Percentiles rank a stretch among this genome's conserved stretches.
Conservation (phyloP, 2,888 invertebrate genomes). For the Hyalella azteca region DNA sequence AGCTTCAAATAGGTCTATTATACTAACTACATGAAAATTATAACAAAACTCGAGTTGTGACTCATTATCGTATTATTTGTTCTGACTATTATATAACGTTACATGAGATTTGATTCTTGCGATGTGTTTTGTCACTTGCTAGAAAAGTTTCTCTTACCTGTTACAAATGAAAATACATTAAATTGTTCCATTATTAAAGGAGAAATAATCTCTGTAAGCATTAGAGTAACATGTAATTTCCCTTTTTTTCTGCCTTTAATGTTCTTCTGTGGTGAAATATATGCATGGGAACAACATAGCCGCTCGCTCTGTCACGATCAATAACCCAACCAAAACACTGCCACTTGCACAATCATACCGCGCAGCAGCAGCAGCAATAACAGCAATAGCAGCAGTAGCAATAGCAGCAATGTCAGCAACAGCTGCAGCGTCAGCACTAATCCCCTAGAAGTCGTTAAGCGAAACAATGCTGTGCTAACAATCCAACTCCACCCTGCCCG, state of each 20-base stretch:
- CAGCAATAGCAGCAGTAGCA: too few species aligned
- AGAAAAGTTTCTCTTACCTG: not conserved
- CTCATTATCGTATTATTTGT: too few species aligned
- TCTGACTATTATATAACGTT: too few species aligned
- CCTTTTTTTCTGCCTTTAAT: not conserved
- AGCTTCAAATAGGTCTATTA: too few species aligned
- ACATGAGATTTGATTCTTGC: too few species aligned
- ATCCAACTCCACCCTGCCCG: not conserved
- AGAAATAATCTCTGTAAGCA: not conserved
- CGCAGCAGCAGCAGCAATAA: not conserved
- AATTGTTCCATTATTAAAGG: not conserved
- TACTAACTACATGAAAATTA: too few species aligned
- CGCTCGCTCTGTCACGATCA: not conserved
- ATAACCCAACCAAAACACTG: not conserved
- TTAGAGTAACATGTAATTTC: not conserved
- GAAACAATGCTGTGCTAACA: not conserved
- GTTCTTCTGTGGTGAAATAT: not conserved
- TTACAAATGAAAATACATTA: not conserved
- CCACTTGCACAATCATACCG: not conserved
- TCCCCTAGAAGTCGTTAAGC: conserved; percentile 9
- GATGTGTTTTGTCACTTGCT: too few species aligned
- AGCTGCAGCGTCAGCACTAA: not conserved
- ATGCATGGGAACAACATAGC: too few species aligned
- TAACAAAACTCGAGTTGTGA: too few species aligned
- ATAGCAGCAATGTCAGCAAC: too few species aligned